Conservation (phyloP, 2,797 vertebrate genomes). For the Apogon hyalosoma region DNA sequence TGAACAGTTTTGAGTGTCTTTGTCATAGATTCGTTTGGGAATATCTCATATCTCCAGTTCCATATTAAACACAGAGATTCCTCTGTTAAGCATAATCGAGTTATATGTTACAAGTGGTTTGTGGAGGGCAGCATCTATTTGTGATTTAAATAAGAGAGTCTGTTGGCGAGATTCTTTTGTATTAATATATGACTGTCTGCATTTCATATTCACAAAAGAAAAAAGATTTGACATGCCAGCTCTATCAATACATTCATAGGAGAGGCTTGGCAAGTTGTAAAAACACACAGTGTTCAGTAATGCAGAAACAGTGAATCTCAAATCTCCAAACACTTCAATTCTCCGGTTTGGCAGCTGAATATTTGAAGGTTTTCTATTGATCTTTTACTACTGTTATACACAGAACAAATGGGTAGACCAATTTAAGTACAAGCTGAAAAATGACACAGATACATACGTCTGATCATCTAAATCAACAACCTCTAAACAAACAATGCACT, state of each 20-base stretch:
- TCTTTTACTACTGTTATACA: constrained; percentile 6
- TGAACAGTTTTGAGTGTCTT: constrained; percentile 50
- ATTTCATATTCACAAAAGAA: constrained; percentile 38
- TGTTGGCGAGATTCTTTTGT: constrained; percentile 4
- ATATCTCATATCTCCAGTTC: constrained; percentile 18
- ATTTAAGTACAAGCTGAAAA: background rate
- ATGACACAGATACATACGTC: background rate
- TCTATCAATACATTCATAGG: constrained; percentile 43
- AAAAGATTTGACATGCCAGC: constrained; percentile 43
- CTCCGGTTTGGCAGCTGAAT: constrained; percentile 11
- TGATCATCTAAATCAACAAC: background rate
- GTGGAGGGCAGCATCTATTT: background rate
- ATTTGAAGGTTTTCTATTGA: constrained; percentile 16
- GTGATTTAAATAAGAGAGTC: background rate
- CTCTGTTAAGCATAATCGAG: background rate
- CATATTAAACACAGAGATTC: constrained; percentile 17
- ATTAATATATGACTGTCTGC: constrained; percentile 28
- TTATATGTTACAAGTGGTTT: constrained; percentile 14
- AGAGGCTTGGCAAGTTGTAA: constrained; percentile 21
- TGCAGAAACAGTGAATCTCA: constrained; percentile 43
- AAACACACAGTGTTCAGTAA: constrained; percentile 27
- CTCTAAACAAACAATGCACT: background rate
- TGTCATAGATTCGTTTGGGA: constrained; percentile 40
- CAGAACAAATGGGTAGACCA: background rate
- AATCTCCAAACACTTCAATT: constrained; percentile 15